These are phyloP conservation scores for Piezodorus guildinii DNA, from an alignment of 1,140 invertebrate genomes.

Conservation along the genomic window DNA sequence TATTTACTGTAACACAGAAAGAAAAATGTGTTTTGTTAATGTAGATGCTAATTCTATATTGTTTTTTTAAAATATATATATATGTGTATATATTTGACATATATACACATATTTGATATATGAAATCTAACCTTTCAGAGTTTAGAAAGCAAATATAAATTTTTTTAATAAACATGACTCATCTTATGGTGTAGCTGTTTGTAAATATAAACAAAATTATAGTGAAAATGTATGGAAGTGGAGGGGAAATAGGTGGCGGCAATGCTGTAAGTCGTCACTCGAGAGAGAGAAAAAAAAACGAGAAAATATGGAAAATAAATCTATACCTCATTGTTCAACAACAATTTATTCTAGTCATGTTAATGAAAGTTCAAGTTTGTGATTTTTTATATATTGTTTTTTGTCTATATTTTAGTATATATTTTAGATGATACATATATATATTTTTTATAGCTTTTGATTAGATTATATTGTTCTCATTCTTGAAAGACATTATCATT, in stretches of 20 bases:
- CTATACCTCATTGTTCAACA: slow-evolving; percentile 11
- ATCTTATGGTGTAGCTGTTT: not conserved
- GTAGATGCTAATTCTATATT: not conserved
- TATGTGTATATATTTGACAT: not conserved
- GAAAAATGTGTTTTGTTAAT: not conserved
- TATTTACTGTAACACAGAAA: slow-evolving; percentile 1
- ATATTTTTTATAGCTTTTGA: slow-evolving; percentile 15
- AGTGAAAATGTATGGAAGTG: not conserved
- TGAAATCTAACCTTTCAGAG: no score
- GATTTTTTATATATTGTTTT: slow-evolving; percentile 17
- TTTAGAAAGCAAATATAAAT: no score
- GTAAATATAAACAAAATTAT: slow-evolving; percentile 3
- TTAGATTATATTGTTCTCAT: slow-evolving; percentile 11
- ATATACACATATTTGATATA: not conserved
- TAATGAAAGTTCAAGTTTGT: slow-evolving; percentile 8
- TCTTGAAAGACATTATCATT: slow-evolving; percentile 9
- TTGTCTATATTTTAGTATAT: slow-evolving; percentile 11
- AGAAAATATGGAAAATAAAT: not conserved
- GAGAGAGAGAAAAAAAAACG: not conserved
- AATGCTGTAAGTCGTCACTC: not conserved
- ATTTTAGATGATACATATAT: slow-evolving; percentile 15
- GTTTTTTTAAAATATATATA: not conserved
- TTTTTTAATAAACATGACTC: no score
- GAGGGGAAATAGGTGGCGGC: not conserved
- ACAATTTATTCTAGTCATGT: slow-evolving; percentile 1